phyloP scores from a whole-genome alignment of 30 jellyfish, hydroid and myxozoan species.

The Aurelia sp. region DNA sequence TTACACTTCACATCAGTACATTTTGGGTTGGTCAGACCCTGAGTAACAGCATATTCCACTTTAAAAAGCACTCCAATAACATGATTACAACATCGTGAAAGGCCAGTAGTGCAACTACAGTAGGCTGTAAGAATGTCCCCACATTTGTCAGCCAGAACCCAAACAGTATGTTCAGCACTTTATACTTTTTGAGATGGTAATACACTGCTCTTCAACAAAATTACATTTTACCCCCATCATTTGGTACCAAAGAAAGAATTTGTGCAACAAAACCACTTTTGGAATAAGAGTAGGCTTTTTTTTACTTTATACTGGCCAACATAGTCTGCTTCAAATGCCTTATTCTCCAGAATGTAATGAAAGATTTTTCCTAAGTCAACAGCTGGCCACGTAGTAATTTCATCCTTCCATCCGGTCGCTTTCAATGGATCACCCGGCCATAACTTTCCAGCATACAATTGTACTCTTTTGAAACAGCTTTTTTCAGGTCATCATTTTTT shows the following conservation, averaged over 20 bases:
- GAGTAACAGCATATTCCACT: slow-evolving; percentile 23
- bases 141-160: background rate
- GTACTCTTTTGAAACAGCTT: background rate
- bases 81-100: slow-evolving; percentile 21
- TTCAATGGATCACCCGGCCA: background rate
- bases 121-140: background rate
- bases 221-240: background rate
- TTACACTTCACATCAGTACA: slow-evolving; percentile 34
- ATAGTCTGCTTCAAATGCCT: slow-evolving; percentile 42
- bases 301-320: slow-evolving; percentile 68
- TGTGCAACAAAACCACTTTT: slow-evolving; percentile 73
- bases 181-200: background rate
- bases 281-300: slow-evolving; percentile 68
- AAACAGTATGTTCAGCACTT: background rate
- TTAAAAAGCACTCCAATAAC: slow-evolving; percentile 9
- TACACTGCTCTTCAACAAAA: slow-evolving; percentile 23
- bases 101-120: background rate
- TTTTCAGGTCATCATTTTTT: background rate
- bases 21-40: slow-evolving; percentile 17
- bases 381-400: slow-evolving; percentile 43
- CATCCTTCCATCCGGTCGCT: slow-evolving; percentile 23
- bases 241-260: slow-evolving; percentile 1
- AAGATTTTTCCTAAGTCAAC: no score
- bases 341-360: slow-evolving; percentile 20
- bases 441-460: background rate